Evolutionary conservation across 2,888 invertebrate genomes (phyloP).

Genomic region (Rotaria magnacalcarata): DNA sequence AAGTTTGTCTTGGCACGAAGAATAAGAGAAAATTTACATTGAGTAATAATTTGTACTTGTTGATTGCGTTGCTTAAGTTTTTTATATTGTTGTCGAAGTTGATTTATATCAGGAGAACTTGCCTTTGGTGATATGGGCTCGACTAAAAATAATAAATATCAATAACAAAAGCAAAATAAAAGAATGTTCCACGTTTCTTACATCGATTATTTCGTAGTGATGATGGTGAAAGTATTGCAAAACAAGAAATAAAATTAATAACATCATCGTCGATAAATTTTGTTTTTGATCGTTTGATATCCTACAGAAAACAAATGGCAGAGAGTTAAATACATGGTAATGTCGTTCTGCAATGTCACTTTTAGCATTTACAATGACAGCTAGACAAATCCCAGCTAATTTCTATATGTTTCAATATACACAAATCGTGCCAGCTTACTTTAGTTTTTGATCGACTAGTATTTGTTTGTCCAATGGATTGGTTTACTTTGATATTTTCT

Average conservation of each 20-base stretch:
- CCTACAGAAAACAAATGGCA: neutral
- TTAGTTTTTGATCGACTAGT: neutral
- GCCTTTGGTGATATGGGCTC: conserved; percentile 55
- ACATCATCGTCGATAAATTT: conserved; percentile 36
- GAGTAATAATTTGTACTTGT: conserved; percentile 80
- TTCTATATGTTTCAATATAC: neutral
- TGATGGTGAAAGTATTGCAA: conserved; percentile 39
- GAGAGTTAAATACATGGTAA: neutral
- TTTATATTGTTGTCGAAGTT: conserved; percentile 83
- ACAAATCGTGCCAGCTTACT: neutral
- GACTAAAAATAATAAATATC: neutral
- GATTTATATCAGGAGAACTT: conserved; percentile 75
- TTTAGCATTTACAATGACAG: neutral
- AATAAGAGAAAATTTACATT: neutral
- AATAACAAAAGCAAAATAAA: neutral
- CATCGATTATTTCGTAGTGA: conserved; percentile 2
- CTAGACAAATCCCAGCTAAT: neutral
- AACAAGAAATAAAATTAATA: conserved; percentile 43
- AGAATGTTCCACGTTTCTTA: neutral
- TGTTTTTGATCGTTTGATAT: neutral
- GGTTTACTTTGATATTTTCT: neutral
- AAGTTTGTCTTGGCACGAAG: neutral
- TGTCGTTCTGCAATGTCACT: neutral
- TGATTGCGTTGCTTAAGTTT: conserved; percentile 82
- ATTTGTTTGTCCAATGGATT: neutral